Percentiles rank a stretch among this genome's conserved stretches.
Evolutionary conservation across 2,888 invertebrate species (phyloP).

Genomic region (Cylloceria caligata): DNA sequence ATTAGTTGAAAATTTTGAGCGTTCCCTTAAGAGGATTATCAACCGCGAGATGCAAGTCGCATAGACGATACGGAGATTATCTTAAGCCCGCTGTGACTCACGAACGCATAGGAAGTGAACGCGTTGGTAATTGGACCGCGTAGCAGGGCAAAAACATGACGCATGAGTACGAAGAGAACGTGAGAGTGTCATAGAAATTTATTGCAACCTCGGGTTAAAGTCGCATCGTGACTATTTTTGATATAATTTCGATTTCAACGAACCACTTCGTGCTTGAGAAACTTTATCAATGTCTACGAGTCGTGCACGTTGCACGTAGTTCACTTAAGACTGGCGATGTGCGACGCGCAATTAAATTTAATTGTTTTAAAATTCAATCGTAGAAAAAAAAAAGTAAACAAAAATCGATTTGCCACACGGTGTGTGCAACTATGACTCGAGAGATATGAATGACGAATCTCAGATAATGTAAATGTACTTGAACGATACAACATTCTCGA

Average conservation of each 20-base stretch:
- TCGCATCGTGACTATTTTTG: constrained; percentile 54
- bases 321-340: neutral
- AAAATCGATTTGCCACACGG: constrained; percentile 10
- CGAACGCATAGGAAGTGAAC: neutral
- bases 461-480: neutral
- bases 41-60: neutral
- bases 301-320: neutral
- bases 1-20: too few relatives aligned
- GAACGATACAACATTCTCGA: constrained; percentile 3
- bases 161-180: constrained; percentile 14
- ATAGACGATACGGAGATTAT: neutral
- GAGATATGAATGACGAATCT: neutral
- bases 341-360: constrained; percentile 33
- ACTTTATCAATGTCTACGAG: constrained; percentile 4
- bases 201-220: constrained; percentile 56
- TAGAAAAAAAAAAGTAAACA: neutral
- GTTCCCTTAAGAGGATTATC: neutral
- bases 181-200: constrained; percentile 51
- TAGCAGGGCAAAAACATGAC: neutral
- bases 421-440: neutral
- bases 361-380: too few relatives aligned
- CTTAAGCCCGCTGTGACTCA: constrained; percentile 7
- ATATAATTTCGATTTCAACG: constrained; percentile 35
- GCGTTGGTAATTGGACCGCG: neutral
- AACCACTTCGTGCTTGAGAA: constrained; percentile 49